Base-by-base conservation (phyloP, 2,113 vertebrate species). In the Sinocyclocheilus maitianheensis region DNA sequence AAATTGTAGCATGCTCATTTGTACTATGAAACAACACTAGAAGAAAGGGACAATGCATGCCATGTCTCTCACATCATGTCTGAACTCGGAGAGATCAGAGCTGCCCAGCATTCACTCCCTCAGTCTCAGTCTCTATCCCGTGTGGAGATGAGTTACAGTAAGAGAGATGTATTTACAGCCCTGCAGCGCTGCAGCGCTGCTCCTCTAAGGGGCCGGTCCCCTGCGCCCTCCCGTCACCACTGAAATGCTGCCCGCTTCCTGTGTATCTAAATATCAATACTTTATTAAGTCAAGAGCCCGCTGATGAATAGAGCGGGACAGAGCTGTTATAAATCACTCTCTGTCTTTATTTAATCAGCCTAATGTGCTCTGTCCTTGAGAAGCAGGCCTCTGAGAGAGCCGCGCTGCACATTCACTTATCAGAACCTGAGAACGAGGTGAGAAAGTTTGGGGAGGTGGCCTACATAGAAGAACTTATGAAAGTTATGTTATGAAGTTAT, bases 301-400 rank as follows among this genome's bases (percentile, higher is more conserved):
- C 58, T 89, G 90, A 90, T 90, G 86, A 88, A 88, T 85, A 62
- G 84, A 71, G 43, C 8, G 16, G 58, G 58, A 51, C 80, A 84
- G 76, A 78, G 62, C 84, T 75, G 85, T 78, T 89, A 90, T 91
- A 87, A 91, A 90, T 91, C 90, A 89, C 80, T 88, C 85, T 78
- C 85, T 87, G 87, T 85, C 87, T 90, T 88, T 89, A 87, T 88
- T 83, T 85, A 90, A 91, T 90, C 89, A 88, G 88, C 75, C 88
- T 79, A 90, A 88, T 90, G 88, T 65, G 22, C 65, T 86, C 86
- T 80, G 88, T 89, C 86, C 91, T 90, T 90, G 89, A 90, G 79
- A 86, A 71, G n/a, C 53, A 53, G 37, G 43, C 78, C 58, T 30
- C 30, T 11, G 69, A 77, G 83, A 58, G 77, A 6, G 18, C 18